These are phyloP conservation scores for Yoshiicerus persimilis DNA, from an alignment of 1,140 invertebrate species.

Conservation along the genomic window DNA sequence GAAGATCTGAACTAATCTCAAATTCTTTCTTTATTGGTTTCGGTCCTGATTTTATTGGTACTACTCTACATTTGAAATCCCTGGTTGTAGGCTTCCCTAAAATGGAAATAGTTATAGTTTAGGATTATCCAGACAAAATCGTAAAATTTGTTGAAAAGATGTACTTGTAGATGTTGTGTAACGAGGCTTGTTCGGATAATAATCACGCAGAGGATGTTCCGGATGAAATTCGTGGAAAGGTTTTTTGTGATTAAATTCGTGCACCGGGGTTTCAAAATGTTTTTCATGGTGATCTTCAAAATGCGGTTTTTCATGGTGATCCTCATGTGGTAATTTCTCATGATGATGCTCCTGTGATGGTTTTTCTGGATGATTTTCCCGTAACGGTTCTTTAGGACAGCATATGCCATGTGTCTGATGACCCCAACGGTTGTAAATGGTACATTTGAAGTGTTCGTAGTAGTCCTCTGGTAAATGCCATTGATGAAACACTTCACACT, in stretches of 20 bases:
- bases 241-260: neutral
- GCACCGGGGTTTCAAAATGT: neutral
- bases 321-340: neutral
- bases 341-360: neutral
- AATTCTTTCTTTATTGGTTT: neutral
- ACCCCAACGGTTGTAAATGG: neutral
- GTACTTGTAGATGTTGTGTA: neutral
- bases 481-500: neutral
- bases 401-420: neutral
- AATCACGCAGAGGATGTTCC: neutral
- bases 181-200: neutral
- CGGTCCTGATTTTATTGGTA: neutral
- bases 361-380: neutral
- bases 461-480: neutral
- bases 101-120: neutral
- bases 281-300: neutral
- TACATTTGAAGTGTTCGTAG: neutral
- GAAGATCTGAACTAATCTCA: neutral
- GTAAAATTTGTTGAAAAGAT: neutral
- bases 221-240: neutral
- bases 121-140: too few relatives aligned
- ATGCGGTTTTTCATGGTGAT: neutral
- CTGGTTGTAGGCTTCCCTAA: neutral
- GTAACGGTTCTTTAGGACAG: neutral
- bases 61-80: neutral